Percentiles rank a stretch among this genome's conserved stretches.
Conservation (phyloP, 2,797 vertebrate genomes). For the Limosa lapponica region DNA sequence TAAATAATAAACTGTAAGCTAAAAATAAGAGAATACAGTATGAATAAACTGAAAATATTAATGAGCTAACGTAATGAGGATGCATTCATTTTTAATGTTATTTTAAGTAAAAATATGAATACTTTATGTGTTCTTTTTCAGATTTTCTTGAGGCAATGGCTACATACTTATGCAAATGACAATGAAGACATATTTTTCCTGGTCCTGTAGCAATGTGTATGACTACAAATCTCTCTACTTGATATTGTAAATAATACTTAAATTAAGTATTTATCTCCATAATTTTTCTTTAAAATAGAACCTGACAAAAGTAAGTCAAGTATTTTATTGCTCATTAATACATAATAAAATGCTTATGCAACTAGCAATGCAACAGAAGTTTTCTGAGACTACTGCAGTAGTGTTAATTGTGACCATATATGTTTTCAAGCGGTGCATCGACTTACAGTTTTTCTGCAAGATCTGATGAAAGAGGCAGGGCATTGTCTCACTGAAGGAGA, state of each 20-base stretch:
- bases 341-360: background rate
- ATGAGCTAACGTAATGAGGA: slow-evolving; percentile 33
- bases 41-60: slow-evolving; percentile 65
- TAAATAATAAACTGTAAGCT: slow-evolving; percentile 43
- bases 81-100: slow-evolving; percentile 65
- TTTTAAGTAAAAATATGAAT: slow-evolving; percentile 74
- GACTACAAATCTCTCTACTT: background rate
- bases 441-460: background rate
- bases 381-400: background rate
- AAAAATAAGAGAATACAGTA: slow-evolving; percentile 38
- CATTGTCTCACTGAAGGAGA: background rate
- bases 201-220: background rate
- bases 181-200: slow-evolving; percentile 13
- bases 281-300: slow-evolving; percentile 25
- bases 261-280: slow-evolving; percentile 13
- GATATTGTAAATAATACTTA: slow-evolving; percentile 33
- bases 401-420: background rate
- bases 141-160: slow-evolving; percentile 27
- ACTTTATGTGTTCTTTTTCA: slow-evolving; percentile 62
- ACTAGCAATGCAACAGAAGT: background rate
- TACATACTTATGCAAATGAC: slow-evolving; percentile 8
- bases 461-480: background rate
- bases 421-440: background rate
- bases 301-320: background rate
- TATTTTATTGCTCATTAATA: background rate